A percentile compares a stretch with the other conserved stretches of the same genome.
Conservation (phyloP, 2,113 vertebrate species). For the Pelusios castaneus region DNA sequence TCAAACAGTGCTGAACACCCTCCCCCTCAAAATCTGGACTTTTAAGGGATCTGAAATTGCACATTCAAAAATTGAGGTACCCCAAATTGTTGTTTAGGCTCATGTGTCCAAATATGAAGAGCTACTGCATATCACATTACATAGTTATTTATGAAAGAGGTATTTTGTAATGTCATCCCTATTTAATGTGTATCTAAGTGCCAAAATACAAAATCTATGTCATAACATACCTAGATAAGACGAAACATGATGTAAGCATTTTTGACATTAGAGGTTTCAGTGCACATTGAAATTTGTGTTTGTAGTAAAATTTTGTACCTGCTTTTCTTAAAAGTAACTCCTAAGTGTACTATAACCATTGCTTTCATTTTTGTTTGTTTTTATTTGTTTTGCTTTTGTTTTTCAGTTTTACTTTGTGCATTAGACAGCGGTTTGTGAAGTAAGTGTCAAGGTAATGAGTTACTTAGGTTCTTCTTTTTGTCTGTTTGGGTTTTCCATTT, state of each 20-base stretch:
- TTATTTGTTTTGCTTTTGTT: background rate
- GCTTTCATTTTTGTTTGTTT: background rate
- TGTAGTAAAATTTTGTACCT: background rate
- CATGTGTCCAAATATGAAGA: background rate
- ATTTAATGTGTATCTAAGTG: background rate
- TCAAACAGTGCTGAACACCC: background rate
- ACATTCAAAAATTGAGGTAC: background rate
- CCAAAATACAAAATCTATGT: background rate
- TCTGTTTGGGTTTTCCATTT: background rate
- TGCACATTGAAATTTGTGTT: background rate
- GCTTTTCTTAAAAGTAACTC: background rate
- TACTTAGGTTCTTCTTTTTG: background rate
- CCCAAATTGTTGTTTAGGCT: background rate
- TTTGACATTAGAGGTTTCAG: background rate
- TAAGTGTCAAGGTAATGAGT: background rate
- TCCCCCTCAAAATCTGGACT: background rate
- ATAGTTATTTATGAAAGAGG: background rate
- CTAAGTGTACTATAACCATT: background rate
- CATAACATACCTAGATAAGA: background rate
- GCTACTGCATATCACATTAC: background rate
- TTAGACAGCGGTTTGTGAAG: background rate
- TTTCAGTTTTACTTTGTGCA: background rate
- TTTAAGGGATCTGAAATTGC: background rate
- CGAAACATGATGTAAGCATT: background rate
- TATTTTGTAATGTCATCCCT: background rate